Base-by-base conservation (phyloP, 2,888 invertebrate species). In the Amblyjoppa proteus region DNA sequence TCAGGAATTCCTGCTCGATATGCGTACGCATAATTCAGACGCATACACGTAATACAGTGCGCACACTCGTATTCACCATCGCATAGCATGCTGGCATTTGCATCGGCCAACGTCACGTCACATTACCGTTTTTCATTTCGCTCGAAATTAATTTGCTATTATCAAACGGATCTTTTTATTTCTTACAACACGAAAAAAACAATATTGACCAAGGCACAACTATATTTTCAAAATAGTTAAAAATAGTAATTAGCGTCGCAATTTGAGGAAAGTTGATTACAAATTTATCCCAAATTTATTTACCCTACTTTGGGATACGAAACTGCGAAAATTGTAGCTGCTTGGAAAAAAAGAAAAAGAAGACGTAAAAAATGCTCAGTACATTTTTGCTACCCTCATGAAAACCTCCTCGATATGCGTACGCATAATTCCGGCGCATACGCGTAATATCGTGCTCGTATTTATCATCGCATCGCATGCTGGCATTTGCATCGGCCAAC, bases 91-190 rank as follows among this genome's bases (percentile, higher is more conserved):
- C 34, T 61, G 16, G 79, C 75, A 76, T 69, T 71, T 75, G 25
- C 76, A 45, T 49, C 41, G 51, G 11, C 49, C 78, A 61, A 71
- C 51, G 75, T 74, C 69, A 53, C 70, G 85, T 85, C 82, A 85
- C 58, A 74, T 76, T 85, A 68, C 79, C 41, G 41, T 41, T 11
- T 41, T 41, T 9, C 9, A 41, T 41, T 11, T 41, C 41, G 11
- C 41, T 41, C 41, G 41, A 41, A 41, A 41, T 41, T 41, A 41
- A 41, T 11, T 41, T 2, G 9, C 41, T 3, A 41, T 41, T 2
- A 41, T 41, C 41, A 41, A 41, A 11, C 41, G 38, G 9, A 11
- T 41, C 9, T 41, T 41, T 41, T 9, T 41, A 41, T 41, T 41
- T 11, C 11, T 41, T 41, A 41, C 7, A 7, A 7, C 7, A 38